Base-by-base conservation (phyloP, 2,797 vertebrate genomes). In the Tadarida brasiliensis region DNA sequence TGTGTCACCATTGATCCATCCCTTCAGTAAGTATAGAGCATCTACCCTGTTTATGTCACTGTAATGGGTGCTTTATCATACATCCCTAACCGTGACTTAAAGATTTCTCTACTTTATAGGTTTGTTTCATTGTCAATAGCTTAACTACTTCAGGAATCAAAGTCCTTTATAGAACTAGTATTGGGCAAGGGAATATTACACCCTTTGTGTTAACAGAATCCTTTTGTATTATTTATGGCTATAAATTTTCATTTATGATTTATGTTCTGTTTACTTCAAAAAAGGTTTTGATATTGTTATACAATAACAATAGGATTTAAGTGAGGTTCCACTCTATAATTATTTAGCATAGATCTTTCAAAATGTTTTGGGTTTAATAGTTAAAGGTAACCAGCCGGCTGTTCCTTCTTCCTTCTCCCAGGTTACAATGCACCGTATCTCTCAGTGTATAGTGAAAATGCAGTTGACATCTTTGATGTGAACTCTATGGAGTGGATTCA, bases 401-500 rank as follows among this genome's bases (percentile, higher is more conserved):
- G 2, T 91, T 7, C 17, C 70, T n/a, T 74, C 74, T 61, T 17
- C 28, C 35, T 95, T 51, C 61, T 82, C 82, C 28, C 97, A 99
- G 99, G 99, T 98, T 99, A 99, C 98, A 99, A 99, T 96, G 99
- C 99, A 95, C 99, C 99, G 78, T 99, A 99, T 98, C 99, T 99
- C 98, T 99, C 99, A 0, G 99, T 99, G 97, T 99, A 99, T 96
- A 99, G 99, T 97, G 99, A 99, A 98, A 99, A 99, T 67, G 99
- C 99, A 2, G 99, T 99, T 33, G 99, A 99, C 96, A 98, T 99
- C 96, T 99, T 99, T 1, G 99, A 99, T 1, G 99, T 99, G 96
- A 99, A 99, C 98, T 99, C 99, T 85, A 99, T 99, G 99, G 99
- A 99, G 96, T 99, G 99, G 99, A 99, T 99, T 95, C 99, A 99